Percentiles rank a stretch among this genome's conserved stretches.
These are phyloP conservation scores for Saccostrea echinata DNA, from an alignment of 1,140 invertebrate species.

Conservation along the genomic window DNA sequence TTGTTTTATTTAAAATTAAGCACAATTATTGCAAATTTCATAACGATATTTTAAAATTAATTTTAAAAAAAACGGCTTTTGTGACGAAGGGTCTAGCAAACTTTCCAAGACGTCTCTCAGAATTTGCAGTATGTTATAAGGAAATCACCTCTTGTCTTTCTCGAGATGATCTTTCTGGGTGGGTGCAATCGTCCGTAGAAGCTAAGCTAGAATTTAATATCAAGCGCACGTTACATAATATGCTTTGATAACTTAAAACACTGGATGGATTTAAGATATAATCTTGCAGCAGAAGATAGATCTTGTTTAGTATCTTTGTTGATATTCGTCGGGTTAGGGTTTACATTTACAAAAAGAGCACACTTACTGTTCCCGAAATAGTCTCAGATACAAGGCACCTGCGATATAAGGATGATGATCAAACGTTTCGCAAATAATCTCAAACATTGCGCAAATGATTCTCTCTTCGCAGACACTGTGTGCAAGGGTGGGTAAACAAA, in stretches of 20 bases:
- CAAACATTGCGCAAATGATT: background rate
- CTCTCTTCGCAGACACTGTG: background rate
- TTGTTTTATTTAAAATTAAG: too few relatives aligned
- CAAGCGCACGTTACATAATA: background rate
- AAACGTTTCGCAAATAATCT: constrained; percentile 30
- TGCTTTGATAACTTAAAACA: background rate
- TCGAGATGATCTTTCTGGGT: too few relatives aligned
- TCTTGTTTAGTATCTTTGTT: constrained; percentile 2
- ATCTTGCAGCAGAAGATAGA: background rate
- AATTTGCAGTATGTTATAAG: too few relatives aligned
- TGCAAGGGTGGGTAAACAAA: background rate
- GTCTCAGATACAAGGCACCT: background rate
- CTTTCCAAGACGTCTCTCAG: too few relatives aligned
- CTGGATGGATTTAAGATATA: background rate
- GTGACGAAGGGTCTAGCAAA: too few relatives aligned
- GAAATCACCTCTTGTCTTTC: too few relatives aligned
- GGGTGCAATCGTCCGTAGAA: too few relatives aligned
- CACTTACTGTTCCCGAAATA: constrained; percentile 13
- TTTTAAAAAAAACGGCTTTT: too few relatives aligned
- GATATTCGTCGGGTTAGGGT: constrained; percentile 20
- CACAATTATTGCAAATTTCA: too few relatives aligned
- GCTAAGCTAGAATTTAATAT: too few relatives aligned
- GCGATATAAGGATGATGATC: background rate
- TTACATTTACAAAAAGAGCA: constrained; percentile 9
- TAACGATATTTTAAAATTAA: too few relatives aligned